Percentiles rank a stretch among this genome's conserved stretches.
phyloP scores from a whole-genome alignment of 2,113 vertebrate genomes.

The Prunella himalayana region DNA sequence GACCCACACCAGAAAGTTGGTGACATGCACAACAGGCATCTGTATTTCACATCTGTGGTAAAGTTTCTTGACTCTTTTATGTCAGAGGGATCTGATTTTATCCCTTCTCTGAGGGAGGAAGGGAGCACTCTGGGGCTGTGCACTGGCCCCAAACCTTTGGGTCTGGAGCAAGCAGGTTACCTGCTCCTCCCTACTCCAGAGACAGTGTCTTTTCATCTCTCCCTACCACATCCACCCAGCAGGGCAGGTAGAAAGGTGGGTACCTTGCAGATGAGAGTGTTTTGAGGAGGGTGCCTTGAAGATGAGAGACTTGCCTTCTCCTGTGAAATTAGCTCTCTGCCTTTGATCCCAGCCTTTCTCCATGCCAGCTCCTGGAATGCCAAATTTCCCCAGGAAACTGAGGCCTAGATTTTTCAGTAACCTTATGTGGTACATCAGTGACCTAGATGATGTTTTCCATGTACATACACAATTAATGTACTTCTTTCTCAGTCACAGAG shows the following conservation, averaged over 20 bases:
- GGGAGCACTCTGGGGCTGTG: background rate
- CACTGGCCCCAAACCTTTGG: background rate
- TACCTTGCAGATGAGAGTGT: background rate
- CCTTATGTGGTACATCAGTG: background rate
- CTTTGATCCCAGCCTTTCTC: background rate
- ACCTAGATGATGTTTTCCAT: background rate
- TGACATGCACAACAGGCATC: background rate
- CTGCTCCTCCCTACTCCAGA: background rate
- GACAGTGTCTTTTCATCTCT: background rate
- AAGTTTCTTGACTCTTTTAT: background rate
- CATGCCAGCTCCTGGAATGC: background rate
- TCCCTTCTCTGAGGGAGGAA: background rate
- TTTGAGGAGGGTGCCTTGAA: background rate
- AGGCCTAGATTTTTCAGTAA: background rate
- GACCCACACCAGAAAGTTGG: background rate
- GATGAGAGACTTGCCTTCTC: background rate
- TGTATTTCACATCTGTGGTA: background rate
- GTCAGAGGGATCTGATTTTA: background rate
- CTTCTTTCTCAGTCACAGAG: background rate
- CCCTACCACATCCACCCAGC: background rate
- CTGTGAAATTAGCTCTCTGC: background rate
- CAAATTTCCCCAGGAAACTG: background rate
- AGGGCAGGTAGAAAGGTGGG: background rate
- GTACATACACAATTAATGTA: background rate
- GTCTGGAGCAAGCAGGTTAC: background rate